phyloP scores from a whole-genome alignment of 1,140 invertebrate species.

The Meloidogyne chitwoodi region DNA sequence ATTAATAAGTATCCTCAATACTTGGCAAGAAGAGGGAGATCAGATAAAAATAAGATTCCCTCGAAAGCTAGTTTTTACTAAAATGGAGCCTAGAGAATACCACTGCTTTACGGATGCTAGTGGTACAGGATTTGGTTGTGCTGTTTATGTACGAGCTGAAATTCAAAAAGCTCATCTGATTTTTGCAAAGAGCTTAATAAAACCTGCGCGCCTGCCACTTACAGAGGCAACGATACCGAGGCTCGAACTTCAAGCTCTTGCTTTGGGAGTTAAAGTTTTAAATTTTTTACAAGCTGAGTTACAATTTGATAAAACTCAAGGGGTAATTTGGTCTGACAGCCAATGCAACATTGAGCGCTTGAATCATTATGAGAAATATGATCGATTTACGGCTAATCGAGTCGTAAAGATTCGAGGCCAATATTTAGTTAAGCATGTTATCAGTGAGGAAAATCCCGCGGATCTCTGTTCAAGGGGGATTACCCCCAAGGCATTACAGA shows the following conservation, averaged over 20 bases:
- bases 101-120: not conserved
- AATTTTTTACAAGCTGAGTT: no score
- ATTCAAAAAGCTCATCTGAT: not conserved
- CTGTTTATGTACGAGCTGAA: not conserved
- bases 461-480: not conserved
- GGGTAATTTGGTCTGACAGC: no score
- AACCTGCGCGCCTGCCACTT: not conserved
- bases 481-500: not conserved
- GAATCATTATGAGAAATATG: not conserved
- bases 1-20: not conserved
- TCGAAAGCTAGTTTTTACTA: not conserved
- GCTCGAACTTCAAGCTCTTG: not conserved
- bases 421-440: not conserved
- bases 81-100: not conserved
- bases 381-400: not conserved
- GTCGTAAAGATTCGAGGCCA: not conserved
- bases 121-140: not conserved
- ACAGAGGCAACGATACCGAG: not conserved
- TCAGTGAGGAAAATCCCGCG: not conserved
- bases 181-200: slow-evolving; percentile 2
- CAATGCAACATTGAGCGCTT: not conserved
- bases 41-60: not conserved
- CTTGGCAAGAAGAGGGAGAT: not conserved
- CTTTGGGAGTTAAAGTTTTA: no score
- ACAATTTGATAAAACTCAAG: no score